These are phyloP conservation scores for Prenolepis imparis DNA, from an alignment of 2,888 invertebrate species.

Conservation along the genomic window DNA sequence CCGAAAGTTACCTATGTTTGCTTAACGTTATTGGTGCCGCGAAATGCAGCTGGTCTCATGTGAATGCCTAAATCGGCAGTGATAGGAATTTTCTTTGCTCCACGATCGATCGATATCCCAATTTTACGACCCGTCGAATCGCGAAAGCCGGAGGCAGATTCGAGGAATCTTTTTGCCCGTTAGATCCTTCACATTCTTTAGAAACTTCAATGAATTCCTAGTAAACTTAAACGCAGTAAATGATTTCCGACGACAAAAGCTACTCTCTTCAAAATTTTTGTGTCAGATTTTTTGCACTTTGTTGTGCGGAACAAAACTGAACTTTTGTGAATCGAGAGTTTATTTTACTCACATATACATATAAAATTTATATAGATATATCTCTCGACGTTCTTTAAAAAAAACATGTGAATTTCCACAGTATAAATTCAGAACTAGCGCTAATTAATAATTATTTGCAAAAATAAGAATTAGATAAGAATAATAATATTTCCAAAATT, in stretches of 20 bases:
- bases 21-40: constrained; percentile 68
- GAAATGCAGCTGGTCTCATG: constrained; percentile 50
- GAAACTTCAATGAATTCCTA: constrained; percentile 50
- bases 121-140: constrained; percentile 70
- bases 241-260: constrained; percentile 20
- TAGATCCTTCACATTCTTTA: constrained; percentile 52
- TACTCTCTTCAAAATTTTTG: constrained; percentile 34
- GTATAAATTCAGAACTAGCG: neutral
- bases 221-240: constrained; percentile 47
- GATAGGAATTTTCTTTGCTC: constrained; percentile 37
- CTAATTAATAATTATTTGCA: neutral
- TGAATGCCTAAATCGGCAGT: constrained; percentile 52
- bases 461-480: neutral
- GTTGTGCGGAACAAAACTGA: neutral
- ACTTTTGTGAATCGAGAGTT: neutral
- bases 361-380: neutral
- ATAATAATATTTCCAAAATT: neutral
- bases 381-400: neutral
- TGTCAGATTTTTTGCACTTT: constrained; percentile 4
- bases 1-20: constrained; percentile 59
- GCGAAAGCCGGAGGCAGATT: constrained; percentile 57
- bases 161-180: constrained; percentile 41
- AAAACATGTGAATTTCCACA: neutral
- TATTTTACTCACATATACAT: neutral
- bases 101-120: constrained; percentile 70